These are phyloP conservation scores for Otus scops DNA, from an alignment of 2,797 vertebrate genomes.

Conservation along the genomic window DNA sequence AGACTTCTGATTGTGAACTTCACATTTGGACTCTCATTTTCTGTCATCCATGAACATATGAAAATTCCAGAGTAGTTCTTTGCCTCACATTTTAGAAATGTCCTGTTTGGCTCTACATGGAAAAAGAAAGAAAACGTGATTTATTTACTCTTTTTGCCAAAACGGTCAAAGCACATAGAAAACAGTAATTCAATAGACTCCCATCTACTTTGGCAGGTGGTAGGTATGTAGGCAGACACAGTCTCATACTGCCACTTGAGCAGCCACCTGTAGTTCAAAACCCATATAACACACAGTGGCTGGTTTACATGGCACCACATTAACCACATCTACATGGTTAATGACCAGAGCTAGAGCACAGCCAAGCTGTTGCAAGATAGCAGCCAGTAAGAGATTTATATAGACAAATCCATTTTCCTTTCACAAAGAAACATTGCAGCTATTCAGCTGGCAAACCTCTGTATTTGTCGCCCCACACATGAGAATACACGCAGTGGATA, in stretches of 20 bases:
- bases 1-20: constrained; percentile 69
- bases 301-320: background rate
- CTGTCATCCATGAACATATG: constrained; percentile 75
- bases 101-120: constrained; percentile 53
- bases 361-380: background rate
- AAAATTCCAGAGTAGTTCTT: constrained; percentile 79
- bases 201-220: background rate
- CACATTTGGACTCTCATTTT: constrained; percentile 33
- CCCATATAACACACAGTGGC: background rate
- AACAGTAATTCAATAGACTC: background rate
- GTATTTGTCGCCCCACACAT: background rate
- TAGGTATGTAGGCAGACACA: background rate
- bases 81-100: constrained; percentile 74
- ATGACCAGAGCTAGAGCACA: background rate
- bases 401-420: background rate
- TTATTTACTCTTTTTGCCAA: background rate
- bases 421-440: background rate
- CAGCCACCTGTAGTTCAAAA: background rate
- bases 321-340: background rate
- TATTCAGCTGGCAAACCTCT: background rate
- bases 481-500: background rate
- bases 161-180: background rate
- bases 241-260: background rate
- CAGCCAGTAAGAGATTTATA: background rate
- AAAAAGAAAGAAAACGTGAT: constrained; percentile 12